phyloP scores from a whole-genome alignment of 2,888 invertebrate genomes.

The Azorinus chamasolen region DNA sequence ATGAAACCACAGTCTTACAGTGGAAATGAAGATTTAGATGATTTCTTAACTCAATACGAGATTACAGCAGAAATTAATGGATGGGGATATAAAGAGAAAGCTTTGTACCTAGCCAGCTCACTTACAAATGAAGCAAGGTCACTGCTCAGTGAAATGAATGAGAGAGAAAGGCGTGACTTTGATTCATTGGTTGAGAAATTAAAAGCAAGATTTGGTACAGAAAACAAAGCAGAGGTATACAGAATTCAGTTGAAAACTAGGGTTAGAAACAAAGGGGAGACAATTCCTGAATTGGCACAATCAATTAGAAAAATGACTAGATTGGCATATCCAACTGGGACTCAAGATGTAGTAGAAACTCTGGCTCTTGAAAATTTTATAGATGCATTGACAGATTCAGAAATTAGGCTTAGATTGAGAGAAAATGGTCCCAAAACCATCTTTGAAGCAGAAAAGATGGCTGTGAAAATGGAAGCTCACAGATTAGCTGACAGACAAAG shows the following conservation, averaged over 20 bases:
- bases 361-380: conserved; percentile 44
- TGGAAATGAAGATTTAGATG: conserved; percentile 49
- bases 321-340: too few relatives aligned
- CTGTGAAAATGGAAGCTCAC: too few relatives aligned
- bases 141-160: conserved; percentile 38
- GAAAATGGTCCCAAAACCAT: conserved; percentile 33
- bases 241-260: conserved; percentile 40
- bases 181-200: conserved; percentile 33
- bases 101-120: conserved; percentile 51
- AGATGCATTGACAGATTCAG: conserved; percentile 35
- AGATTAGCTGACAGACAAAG: too few relatives aligned
- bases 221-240: conserved; percentile 51
- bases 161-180: conserved; percentile 34
- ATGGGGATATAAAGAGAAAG: conserved; percentile 83
- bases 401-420: conserved; percentile 31
- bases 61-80: conserved; percentile 78
- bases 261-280: conserved; percentile 29
- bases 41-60: conserved; percentile 58
- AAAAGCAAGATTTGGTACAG: conserved; percentile 45
- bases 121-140: conserved; percentile 40
- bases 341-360: conserved; percentile 25
- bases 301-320: too few relatives aligned
- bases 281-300: conserved; percentile 59
- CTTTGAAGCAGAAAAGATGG: conserved; percentile 34
- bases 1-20: conserved; percentile 47